Conservation (phyloP, 23 tunicate genomes). For the Ciona savignyi region DNA sequence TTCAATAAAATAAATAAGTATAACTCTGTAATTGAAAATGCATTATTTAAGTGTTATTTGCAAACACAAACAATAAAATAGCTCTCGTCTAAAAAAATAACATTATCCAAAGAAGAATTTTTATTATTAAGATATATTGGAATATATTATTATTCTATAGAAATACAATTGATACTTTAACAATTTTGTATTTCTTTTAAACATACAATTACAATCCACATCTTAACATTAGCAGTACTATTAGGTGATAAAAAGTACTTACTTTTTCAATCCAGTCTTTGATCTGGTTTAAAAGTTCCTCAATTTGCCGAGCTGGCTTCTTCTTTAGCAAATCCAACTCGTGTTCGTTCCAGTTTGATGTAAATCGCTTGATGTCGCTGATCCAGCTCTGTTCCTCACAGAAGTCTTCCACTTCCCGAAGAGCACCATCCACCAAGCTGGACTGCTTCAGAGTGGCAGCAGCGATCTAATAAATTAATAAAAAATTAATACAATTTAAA, state of each 20-base stretch:
- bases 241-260: neutral
- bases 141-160: no score
- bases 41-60: no score
- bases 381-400: conserved; percentile 75
- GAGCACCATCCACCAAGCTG: conserved; percentile 22
- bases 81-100: no score
- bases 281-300: conserved; percentile 29
- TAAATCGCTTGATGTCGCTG: conserved; percentile 33
- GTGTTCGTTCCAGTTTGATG: conserved; percentile 32
- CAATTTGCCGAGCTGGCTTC: conserved; percentile 43
- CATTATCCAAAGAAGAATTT: no score
- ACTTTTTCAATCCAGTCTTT: conserved; percentile 77
- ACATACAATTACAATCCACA: no score
- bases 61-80: no score
- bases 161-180: no score
- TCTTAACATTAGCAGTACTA: neutral
- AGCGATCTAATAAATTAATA: conserved; percentile 28
- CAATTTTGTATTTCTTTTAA: no score
- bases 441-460: conserved; percentile 30
- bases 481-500: no score
- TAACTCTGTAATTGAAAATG: neutral
- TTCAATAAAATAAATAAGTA: no score
- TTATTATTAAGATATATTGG: no score
- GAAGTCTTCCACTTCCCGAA: conserved; percentile 35
- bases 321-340: conserved; percentile 25